Percentiles rank a stretch among this genome's conserved stretches.
These are phyloP conservation scores for Salminus brasiliensis DNA, from an alignment of 2,113 vertebrate species.

Conservation along the genomic window DNA sequence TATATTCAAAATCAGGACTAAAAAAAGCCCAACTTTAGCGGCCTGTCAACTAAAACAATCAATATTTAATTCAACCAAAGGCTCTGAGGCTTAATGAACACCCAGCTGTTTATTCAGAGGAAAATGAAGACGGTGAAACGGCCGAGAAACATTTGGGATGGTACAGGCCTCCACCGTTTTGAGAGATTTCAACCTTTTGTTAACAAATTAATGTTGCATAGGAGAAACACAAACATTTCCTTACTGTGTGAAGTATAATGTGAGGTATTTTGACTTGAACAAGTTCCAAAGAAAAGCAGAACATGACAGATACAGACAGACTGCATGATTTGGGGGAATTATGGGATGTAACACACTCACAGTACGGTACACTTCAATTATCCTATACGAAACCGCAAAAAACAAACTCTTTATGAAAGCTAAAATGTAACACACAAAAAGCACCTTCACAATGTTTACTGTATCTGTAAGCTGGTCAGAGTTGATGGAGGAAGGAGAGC, in stretches of 20 bases:
- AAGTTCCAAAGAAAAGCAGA: conserved; percentile 17
- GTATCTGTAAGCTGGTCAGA: neutral
- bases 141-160: neutral
- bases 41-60: neutral
- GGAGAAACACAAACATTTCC: conserved; percentile 16
- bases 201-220: conserved; percentile 14
- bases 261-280: conserved; percentile 19
- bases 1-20: neutral
- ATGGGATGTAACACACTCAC: neutral
- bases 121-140: conserved; percentile 39
- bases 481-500: too few relatives aligned
- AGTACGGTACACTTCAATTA: conserved; percentile 11
- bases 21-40: neutral
- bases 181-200: conserved; percentile 12
- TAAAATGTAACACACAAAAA: conserved; percentile 25
- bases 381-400: conserved; percentile 5
- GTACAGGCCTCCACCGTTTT: neutral
- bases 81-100: neutral
- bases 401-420: neutral
- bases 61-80: neutral
- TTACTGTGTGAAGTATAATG: conserved; percentile 8
- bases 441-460: neutral
- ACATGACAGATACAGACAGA: conserved; percentile 26
- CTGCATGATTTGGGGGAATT: neutral
- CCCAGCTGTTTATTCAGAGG: conserved; percentile 46